Conservation (phyloP, 2,888 invertebrate species). For the Eupithecia subumbrata region DNA sequence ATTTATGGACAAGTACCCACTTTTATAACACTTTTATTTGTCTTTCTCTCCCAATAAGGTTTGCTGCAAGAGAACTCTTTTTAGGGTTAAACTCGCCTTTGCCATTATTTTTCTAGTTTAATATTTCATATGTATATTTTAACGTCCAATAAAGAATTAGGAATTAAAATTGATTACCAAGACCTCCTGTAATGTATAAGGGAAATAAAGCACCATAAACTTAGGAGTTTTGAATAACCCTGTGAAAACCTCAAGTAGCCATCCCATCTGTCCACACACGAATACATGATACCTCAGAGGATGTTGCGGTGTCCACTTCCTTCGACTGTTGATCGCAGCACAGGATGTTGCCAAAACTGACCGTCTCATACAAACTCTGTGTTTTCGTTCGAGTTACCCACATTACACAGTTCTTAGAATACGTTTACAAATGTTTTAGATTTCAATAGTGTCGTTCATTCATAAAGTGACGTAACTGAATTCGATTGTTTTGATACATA, state of each 20-base stretch:
- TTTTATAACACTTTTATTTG: no score
- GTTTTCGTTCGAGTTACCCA: conserved; percentile 55
- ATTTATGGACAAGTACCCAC: no score
- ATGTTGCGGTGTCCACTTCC: conserved; percentile 82
- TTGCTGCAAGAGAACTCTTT: no score
- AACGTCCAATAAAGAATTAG: no score
- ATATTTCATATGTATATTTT: no score
- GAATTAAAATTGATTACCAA: no score
- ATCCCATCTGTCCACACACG: conserved; percentile 35
- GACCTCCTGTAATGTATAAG: no score
- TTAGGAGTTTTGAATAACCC: background rate
- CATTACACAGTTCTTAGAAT: conserved; percentile 60
- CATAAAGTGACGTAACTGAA: conserved; percentile 24
- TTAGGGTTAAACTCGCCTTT: no score
- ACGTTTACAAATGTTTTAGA: conserved; percentile 52
- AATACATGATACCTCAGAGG: conserved; percentile 58
- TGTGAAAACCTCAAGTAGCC: conserved; percentile 3
- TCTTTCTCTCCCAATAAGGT: no score
- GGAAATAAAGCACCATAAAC: no score
- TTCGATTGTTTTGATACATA: background rate
- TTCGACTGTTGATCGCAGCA: conserved; percentile 64
- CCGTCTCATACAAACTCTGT: conserved; percentile 53
- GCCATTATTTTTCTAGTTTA: no score
- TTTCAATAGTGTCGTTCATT: conserved; percentile 40
- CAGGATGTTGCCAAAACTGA: conserved; percentile 82